Evolutionary conservation across 2,797 vertebrate genomes (phyloP), one percentile per base, ranked within the genome.

Genomic region (Danio kyathit): DNA sequence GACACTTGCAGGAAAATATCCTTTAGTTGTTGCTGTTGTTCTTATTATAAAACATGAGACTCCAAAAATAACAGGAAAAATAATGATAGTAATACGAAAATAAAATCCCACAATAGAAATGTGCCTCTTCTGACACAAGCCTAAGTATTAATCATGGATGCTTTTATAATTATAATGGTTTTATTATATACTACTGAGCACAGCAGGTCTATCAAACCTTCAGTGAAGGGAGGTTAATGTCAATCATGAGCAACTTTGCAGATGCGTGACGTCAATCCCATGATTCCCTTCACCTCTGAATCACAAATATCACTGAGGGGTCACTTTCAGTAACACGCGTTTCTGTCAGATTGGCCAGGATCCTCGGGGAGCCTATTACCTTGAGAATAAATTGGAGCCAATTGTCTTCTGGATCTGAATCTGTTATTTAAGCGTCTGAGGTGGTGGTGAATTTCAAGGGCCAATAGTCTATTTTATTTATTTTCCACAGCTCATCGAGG

Each of bases 171-270:
- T 1, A 11, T 51, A 49, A 38, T 51, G 3, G 29, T 29, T 8
- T 11, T 52, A 16, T 49, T 16, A 5, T n/a, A 49, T 40, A 12
- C n/a, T 17, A 46, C 17, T 14, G 17, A 66, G 43, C 11, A 44
- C 40, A 63, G 60, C 40, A 6, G 17, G 19, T 57, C 59, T 10
- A 13, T 12, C 13, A 59, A 7, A n/a, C 44, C 44, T 8, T 10
- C 29, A 52, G 19, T 10, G 67, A 70, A 70, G 48, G 12, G 67
- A 70, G 29, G 21, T 40, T 38, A 11, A 52, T 41, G 67, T 11
- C 67, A 71, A 71, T 54, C 49, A 71, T 54, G 21, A 54, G 49
- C 29, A 41, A 7, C 29, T 71, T 61, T 9, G 10, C 67, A 54
- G 67, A 54, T 17, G 67, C 4, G 19, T 70, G 67, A 54, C 29